Conservation (phyloP, 2,797 vertebrate genomes). For the Florisuga fusca region DNA sequence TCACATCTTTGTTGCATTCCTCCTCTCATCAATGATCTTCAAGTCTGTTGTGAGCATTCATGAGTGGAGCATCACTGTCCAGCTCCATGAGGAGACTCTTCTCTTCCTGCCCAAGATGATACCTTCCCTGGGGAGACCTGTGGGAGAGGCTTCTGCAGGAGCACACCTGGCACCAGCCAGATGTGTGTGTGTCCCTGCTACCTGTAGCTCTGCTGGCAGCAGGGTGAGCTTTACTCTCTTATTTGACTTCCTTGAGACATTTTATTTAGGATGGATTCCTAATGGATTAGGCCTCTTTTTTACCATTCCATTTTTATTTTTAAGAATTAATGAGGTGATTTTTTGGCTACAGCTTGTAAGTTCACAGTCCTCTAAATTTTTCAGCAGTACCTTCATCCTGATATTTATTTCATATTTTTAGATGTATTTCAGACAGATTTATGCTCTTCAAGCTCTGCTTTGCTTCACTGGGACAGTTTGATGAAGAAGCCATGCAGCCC, state of each 20-base stretch:
- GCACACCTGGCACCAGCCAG: neutral
- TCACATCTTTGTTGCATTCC: neutral
- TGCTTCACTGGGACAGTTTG: neutral
- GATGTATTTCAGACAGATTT: neutral
- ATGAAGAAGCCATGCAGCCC: neutral
- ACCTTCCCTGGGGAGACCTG: neutral
- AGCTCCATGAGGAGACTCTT: fast-evolving
- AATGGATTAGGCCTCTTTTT: neutral
- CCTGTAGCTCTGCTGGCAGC: fast-evolving
- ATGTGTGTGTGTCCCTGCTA: fast-evolving
- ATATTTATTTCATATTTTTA: neutral
- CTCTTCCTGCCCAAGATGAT: neutral
- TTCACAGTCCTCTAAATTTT: neutral
- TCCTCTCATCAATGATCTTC: neutral
- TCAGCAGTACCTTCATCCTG: neutral
- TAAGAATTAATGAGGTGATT: neutral
- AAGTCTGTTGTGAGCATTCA: fast-evolving
- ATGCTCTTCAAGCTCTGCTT: neutral
- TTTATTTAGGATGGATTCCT: neutral
- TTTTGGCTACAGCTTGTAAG: neutral
- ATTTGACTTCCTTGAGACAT: neutral
- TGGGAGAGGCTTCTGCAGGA: neutral
- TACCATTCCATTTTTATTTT: neutral
- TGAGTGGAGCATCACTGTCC: neutral
- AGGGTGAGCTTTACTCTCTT: neutral